A percentile compares a stretch with the other conserved stretches of the same genome.
Evolutionary conservation across 2,113 vertebrate genomes (phyloP).

Genomic region (Oriolus oriolus): DNA sequence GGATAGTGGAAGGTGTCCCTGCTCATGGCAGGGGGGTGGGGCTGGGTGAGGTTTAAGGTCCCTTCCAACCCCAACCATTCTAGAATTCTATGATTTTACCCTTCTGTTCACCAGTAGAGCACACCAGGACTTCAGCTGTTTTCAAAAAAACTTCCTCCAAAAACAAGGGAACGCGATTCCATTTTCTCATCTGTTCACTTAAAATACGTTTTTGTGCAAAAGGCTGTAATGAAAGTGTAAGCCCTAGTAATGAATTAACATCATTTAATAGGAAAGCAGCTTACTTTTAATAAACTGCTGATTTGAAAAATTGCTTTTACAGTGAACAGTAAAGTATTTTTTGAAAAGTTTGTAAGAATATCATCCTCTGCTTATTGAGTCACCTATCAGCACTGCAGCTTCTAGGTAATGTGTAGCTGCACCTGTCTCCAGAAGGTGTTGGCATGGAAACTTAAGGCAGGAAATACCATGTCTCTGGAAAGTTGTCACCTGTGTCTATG

Average conservation of each 20-base stretch:
- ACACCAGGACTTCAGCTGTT: not conserved
- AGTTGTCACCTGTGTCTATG: too few species aligned
- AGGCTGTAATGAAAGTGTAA: not conserved
- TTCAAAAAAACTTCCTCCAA: fast-evolving
- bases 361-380: fast-evolving
- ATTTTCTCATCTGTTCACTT: not conserved
- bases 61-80: not conserved
- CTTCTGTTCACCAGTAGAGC: fast-evolving
- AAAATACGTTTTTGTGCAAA: not conserved
- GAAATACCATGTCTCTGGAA: not conserved
- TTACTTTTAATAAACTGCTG: not conserved
- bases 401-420: not conserved
- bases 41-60: not conserved
- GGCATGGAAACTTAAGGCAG: not conserved
- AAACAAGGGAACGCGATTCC: fast-evolving
- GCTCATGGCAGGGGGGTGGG: not conserved
- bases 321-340: not conserved
- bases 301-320: not conserved
- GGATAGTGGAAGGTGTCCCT: not conserved
- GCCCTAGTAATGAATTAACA: fast-evolving
- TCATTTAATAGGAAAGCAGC: too few species aligned
- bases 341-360: not conserved
- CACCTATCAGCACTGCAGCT: not conserved
- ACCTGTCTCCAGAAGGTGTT: not conserved
- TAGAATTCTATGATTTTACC: not conserved